Conservation (phyloP, 2,113 vertebrate species). For the Embiotoca jacksoni region DNA sequence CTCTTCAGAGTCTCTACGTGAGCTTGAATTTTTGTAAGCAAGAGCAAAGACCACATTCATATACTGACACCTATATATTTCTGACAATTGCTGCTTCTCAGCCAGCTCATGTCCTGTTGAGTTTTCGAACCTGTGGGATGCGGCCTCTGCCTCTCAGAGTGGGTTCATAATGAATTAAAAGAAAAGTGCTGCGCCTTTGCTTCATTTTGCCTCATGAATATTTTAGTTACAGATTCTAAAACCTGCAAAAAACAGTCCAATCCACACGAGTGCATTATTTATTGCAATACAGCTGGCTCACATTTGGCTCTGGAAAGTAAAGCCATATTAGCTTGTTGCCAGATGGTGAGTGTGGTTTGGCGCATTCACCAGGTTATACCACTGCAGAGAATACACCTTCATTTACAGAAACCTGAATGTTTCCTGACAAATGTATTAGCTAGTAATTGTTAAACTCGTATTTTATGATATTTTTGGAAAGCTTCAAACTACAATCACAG, state of each 20-base stretch:
- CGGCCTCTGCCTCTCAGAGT: not conserved
- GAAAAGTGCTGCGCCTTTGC: not conserved
- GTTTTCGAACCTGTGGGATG: slow-evolving; percentile 15
- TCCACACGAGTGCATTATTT: slow-evolving; percentile 36
- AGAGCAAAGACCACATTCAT: too few relatives aligned
- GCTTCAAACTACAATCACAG: too few relatives aligned
- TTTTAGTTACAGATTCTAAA: slow-evolving; percentile 39
- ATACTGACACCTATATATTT: not conserved
- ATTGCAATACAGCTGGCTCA: slow-evolving; percentile 23
- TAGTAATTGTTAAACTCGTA: not conserved
- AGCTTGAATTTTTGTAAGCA: too few relatives aligned
- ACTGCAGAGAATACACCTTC: not conserved
- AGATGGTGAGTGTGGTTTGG: slow-evolving; percentile 27
- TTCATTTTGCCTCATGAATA: slow-evolving; percentile 54
- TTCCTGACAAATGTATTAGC: not conserved
- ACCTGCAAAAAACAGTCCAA: slow-evolving; percentile 31
- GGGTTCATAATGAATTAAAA: slow-evolving; percentile 2
- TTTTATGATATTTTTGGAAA: not conserved
- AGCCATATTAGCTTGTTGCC: slow-evolving; percentile 27
- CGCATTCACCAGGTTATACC: slow-evolving; percentile 16
- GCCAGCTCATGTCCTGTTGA: slow-evolving; percentile 13
- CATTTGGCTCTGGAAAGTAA: slow-evolving; percentile 22
- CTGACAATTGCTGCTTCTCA: not conserved
- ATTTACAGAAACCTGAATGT: not conserved
- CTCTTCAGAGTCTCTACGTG: too few relatives aligned